Percentiles rank a stretch among this genome's conserved stretches.
phyloP scores from a whole-genome alignment of 2,113 vertebrate species.

The Oostethus manadensis region DNA sequence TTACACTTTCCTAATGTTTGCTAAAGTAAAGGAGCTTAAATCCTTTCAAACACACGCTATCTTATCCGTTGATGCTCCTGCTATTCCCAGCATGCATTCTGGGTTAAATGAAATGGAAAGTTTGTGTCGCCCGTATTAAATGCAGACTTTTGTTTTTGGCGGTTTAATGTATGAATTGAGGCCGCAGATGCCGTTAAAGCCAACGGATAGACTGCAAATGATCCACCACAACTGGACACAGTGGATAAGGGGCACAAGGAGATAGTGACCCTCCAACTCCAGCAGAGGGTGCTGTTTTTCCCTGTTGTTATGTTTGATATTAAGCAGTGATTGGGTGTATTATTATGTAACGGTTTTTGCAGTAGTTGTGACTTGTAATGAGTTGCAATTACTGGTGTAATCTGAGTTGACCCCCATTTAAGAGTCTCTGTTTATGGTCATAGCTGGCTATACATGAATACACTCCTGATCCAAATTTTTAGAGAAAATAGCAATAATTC shows the following conservation, averaged over 20 bases:
- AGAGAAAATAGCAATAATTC: too few relatives aligned
- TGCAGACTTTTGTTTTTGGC: neutral
- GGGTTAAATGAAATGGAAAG: conserved; percentile 6
- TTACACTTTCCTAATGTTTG: conserved; percentile 56
- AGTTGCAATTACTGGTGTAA: too few relatives aligned
- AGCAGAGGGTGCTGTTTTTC: neutral
- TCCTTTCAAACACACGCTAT: conserved; percentile 36
- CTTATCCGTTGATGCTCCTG: conserved; percentile 2
- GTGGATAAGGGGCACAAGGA: too few relatives aligned
- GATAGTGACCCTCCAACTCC: neutral
- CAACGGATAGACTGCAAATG: too few relatives aligned
- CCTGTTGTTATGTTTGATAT: neutral
- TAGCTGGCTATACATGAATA: neutral
- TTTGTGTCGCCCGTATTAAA: neutral
- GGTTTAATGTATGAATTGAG: neutral
- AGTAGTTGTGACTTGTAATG: too few relatives aligned
- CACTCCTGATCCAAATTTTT: too few relatives aligned
- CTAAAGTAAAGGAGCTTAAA: conserved; percentile 52
- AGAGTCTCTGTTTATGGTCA: neutral
- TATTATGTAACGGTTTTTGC: too few relatives aligned
- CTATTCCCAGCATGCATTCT: conserved; percentile 1
- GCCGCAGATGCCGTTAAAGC: neutral
- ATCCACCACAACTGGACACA: too few relatives aligned
- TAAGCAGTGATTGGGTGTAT: too few relatives aligned
- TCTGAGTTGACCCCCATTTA: too few relatives aligned